Evolutionary conservation across 2,113 vertebrate species (phyloP).

Genomic region (Cochlearius cochlearius): DNA sequence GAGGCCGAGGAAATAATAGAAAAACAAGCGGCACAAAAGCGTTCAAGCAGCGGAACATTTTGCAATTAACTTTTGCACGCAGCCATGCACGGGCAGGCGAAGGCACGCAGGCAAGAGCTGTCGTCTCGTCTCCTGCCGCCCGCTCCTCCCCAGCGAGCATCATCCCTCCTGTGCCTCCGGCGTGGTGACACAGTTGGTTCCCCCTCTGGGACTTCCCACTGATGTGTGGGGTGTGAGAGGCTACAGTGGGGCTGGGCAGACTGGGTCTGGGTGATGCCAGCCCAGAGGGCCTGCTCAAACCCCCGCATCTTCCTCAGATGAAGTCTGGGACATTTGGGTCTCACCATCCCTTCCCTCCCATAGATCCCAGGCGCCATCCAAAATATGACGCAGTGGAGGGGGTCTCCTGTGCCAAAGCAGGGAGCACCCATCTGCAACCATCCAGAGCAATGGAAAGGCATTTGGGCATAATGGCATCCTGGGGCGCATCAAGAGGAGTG

Average conservation of each 20-base stretch:
- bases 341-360: background rate
- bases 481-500: too few species aligned
- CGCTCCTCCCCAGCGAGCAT: background rate
- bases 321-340: background rate
- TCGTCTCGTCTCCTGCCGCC: background rate
- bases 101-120: background rate
- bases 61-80: background rate
- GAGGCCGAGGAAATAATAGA: background rate
- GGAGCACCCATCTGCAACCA: background rate
- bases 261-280: background rate
- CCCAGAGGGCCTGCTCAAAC: background rate
- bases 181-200: background rate
- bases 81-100: accelerated
- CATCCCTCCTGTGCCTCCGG: background rate
- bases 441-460: background rate
- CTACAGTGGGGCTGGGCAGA: background rate
- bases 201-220: background rate
- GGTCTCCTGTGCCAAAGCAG: background rate
- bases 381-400: background rate
- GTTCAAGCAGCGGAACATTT: background rate
- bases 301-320: background rate
- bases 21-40: background rate
- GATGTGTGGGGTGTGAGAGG: background rate
- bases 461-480: background rate
- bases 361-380: background rate